phyloP scores from a whole-genome alignment of 2,888 invertebrate genomes.

The Acleris emargana region DNA sequence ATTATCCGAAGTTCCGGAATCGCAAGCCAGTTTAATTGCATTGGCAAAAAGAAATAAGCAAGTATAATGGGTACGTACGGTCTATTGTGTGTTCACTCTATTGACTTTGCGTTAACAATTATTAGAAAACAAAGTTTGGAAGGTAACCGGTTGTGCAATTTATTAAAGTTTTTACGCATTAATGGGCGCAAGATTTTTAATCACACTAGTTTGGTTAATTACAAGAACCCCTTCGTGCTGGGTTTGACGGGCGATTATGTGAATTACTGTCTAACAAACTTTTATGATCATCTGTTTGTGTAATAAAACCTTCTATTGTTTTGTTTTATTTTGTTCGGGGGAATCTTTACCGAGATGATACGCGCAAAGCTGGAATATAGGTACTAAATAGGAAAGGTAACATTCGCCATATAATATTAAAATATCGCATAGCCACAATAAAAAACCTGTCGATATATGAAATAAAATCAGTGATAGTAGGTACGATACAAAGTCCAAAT shows the following conservation, averaged over 20 bases:
- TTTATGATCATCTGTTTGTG: too few species aligned
- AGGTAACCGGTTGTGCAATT: slow-evolving; percentile 3
- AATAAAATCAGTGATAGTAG: neutral
- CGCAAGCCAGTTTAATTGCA: slow-evolving; percentile 27
- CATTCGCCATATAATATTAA: neutral
- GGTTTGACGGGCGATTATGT: neutral
- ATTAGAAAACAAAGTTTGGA: slow-evolving; percentile 18
- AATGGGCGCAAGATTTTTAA: neutral
- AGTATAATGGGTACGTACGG: slow-evolving; percentile 16
- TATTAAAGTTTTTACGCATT: neutral
- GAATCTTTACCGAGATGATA: too few species aligned
- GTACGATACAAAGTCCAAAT: too few species aligned
- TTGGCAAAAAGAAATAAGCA: slow-evolving; percentile 26
- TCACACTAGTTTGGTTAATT: neutral
- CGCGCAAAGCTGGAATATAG: too few species aligned
- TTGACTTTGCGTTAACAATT: slow-evolving; percentile 24
- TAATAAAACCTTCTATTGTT: too few species aligned
- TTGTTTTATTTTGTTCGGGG: too few species aligned
- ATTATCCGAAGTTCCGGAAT: slow-evolving; percentile 32
- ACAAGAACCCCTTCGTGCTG: neutral
- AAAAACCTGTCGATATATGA: neutral
- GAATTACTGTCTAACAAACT: too few species aligned
- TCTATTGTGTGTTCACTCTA: slow-evolving; percentile 24
- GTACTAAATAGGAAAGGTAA: neutral
- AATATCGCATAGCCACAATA: slow-evolving; percentile 3